Conservation (phyloP, 2,888 invertebrate genomes). For the Luperina testacea region DNA sequence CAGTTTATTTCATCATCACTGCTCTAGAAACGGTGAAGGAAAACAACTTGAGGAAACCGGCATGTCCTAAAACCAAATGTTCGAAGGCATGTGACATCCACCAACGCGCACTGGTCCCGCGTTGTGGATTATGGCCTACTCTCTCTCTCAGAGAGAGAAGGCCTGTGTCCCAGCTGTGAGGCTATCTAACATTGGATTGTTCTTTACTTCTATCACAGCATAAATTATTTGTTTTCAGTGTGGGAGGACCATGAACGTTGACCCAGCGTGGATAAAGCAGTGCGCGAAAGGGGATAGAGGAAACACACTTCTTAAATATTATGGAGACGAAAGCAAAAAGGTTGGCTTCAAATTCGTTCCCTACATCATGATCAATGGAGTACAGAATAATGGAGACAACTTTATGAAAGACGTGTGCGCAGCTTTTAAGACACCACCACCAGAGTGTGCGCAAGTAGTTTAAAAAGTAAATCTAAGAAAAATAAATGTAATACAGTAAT, state of each 20-base stretch:
- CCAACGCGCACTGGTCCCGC: neutral
- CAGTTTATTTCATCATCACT: neutral
- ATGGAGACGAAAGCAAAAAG: slow-evolving; percentile 72
- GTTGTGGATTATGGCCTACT: neutral
- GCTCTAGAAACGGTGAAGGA: neutral
- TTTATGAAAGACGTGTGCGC: slow-evolving; percentile 73
- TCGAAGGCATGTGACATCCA: neutral
- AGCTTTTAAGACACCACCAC: slow-evolving; percentile 72
- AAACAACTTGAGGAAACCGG: neutral
- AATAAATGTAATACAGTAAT: slow-evolving; percentile 10
- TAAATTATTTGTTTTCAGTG: slow-evolving; percentile 73
- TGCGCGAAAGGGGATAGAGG: slow-evolving; percentile 76
- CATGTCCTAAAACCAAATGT: neutral
- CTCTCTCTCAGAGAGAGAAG: neutral
- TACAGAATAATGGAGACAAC: slow-evolving; percentile 54
- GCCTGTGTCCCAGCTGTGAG: neutral
- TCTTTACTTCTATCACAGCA: neutral
- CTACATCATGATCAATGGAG: slow-evolving; percentile 74
- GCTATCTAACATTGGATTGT: neutral
- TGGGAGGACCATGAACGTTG: slow-evolving; percentile 66
- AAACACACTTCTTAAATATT: slow-evolving; percentile 67
- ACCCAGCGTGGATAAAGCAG: slow-evolving; percentile 69
- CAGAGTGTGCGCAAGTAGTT: slow-evolving; percentile 57
- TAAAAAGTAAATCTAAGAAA: neutral
- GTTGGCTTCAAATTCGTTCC: slow-evolving; percentile 69